phyloP scores from a whole-genome alignment of 1,140 invertebrate species.

The Drosophila sturtevanti region DNA sequence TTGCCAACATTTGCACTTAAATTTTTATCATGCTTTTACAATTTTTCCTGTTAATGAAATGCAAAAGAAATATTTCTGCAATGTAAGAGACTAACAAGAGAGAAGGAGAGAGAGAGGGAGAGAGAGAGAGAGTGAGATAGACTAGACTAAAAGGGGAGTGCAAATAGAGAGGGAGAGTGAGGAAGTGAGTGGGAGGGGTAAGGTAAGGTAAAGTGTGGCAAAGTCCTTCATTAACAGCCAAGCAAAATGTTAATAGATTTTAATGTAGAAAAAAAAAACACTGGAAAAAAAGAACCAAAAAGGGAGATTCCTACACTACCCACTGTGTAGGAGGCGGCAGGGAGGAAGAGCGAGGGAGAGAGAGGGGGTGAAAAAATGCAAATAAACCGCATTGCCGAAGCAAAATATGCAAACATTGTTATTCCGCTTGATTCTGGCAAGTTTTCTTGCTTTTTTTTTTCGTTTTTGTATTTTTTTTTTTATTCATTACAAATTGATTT shows the following conservation, averaged over 20 bases:
- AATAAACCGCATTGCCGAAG: constrained; percentile 36
- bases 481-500: constrained; percentile 72
- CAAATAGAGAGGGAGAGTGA: no score
- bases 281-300: constrained; percentile 8
- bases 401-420: constrained; percentile 56
- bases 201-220: neutral
- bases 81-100: neutral
- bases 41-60: constrained; percentile 50
- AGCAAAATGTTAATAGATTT: constrained; percentile 72
- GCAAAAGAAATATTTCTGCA: constrained; percentile 51
- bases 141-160: neutral
- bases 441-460: constrained; percentile 29
- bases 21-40: constrained; percentile 29
- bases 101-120: neutral
- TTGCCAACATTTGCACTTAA: constrained; percentile 64
- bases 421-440: constrained; percentile 8
- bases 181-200: neutral
- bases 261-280: constrained; percentile 28
- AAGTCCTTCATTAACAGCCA: constrained; percentile 56
- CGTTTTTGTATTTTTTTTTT: constrained; percentile 23
- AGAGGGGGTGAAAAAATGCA: neutral
- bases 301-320: neutral
- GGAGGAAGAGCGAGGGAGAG: no score
- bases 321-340: no score
- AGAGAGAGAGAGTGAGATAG: neutral